Conservation (phyloP, 2,888 invertebrate genomes). For the Pammene fasciana region DNA sequence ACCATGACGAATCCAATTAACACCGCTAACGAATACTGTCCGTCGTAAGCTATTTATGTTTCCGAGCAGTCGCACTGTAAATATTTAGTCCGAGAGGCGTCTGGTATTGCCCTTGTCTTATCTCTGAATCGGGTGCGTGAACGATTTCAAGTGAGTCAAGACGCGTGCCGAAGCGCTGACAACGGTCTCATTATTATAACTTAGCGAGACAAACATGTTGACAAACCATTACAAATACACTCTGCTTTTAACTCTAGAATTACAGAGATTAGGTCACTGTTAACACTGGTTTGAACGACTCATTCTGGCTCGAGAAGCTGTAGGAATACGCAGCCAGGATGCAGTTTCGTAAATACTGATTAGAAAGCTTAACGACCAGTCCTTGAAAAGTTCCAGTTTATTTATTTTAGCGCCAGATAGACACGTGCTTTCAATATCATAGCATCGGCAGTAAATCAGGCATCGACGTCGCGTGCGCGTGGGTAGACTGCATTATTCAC, state of each 20-base stretch:
- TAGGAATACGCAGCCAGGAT: constrained; percentile 55
- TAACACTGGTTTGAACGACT: not conserved
- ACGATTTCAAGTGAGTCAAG: constrained; percentile 62
- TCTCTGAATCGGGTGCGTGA: constrained; percentile 68
- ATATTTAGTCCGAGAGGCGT: constrained; percentile 77
- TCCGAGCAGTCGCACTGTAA: constrained; percentile 77
- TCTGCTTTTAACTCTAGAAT: not conserved
- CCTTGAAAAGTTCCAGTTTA: constrained; percentile 68
- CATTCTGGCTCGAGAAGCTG: not conserved
- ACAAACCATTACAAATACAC: not conserved
- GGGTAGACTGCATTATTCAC: constrained; percentile 52
- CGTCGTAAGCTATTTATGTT: constrained; percentile 77
- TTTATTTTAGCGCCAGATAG: constrained; percentile 58
- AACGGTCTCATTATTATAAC: constrained; percentile 44
- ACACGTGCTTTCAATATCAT: constrained; percentile 60
- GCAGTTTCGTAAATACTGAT: constrained; percentile 70
- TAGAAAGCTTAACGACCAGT: constrained; percentile 61
- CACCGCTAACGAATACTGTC: constrained; percentile 75
- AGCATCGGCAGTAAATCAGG: constrained; percentile 59
- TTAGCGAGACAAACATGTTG: not conserved
- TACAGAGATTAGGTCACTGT: not conserved
- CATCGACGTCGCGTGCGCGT: constrained; percentile 56
- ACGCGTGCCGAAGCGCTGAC: constrained; percentile 53
- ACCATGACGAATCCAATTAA: constrained; percentile 78
- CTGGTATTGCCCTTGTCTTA: constrained; percentile 75